Evolutionary conservation across 1,140 invertebrate species (phyloP).

Genomic region (Lineus longissimus): DNA sequence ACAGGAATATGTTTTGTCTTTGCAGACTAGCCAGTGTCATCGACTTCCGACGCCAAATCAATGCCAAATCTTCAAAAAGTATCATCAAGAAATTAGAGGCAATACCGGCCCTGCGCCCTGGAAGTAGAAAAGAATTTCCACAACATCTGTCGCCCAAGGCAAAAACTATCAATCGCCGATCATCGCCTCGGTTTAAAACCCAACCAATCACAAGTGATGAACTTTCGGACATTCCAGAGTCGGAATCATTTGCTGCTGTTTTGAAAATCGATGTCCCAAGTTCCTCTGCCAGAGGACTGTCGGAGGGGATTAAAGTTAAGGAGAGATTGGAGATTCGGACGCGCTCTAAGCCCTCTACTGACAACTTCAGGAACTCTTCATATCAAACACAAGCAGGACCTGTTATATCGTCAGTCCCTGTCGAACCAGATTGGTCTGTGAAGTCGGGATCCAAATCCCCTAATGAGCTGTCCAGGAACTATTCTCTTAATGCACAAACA

Average conservation of each 20-base stretch:
- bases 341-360: slow-evolving; percentile 11
- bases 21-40: slow-evolving; percentile 45
- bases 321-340: slow-evolving; percentile 16
- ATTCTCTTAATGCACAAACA: too few species aligned
- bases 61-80: slow-evolving; percentile 37
- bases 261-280: too few species aligned
- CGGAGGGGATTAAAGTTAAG: not conserved
- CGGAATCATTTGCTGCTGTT: not conserved
- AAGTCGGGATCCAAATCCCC: too few species aligned
- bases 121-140: slow-evolving; percentile 35
- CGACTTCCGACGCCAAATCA: slow-evolving; percentile 40
- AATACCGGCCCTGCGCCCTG: slow-evolving; percentile 3
- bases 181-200: slow-evolving; percentile 35
- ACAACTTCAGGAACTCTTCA: slow-evolving; percentile 13
- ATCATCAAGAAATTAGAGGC: slow-evolving; percentile 38
- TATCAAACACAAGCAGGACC: slow-evolving; percentile 20
- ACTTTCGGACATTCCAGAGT: slow-evolving; percentile 40
- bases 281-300: not conserved
- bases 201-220: slow-evolving; percentile 46
- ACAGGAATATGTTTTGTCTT: slow-evolving; percentile 17
- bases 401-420: too few species aligned
- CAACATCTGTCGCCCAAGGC: slow-evolving; percentile 27
- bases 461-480: too few species aligned
- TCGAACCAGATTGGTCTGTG: too few species aligned
- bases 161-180: slow-evolving; percentile 14